phyloP scores from a whole-genome alignment of 2,113 vertebrate genomes.

The Spilogale gracilis region DNA sequence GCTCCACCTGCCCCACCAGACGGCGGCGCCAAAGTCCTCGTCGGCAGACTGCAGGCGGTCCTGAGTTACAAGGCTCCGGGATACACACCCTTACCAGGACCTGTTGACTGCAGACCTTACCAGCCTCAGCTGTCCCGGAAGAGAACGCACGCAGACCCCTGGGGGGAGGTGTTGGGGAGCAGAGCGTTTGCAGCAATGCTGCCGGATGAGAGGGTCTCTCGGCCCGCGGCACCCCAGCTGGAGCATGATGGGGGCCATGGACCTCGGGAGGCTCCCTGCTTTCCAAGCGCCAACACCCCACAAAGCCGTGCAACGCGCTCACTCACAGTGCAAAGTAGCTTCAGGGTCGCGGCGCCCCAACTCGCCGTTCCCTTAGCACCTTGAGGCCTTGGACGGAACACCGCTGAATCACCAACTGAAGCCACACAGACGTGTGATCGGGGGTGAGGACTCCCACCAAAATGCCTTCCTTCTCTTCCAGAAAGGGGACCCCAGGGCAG shows the following conservation, averaged over 20 bases:
- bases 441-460: background rate
- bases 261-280: background rate
- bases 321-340: background rate
- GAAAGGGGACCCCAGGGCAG: background rate
- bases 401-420: background rate
- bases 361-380: background rate
- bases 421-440: background rate
- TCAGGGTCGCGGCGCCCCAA: background rate
- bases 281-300: background rate
- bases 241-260: background rate
- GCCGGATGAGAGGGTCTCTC: background rate
- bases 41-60: background rate
- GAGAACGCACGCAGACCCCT: background rate
- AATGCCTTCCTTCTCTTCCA: background rate
- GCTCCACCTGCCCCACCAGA: background rate
- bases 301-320: background rate
- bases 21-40: too few species aligned
- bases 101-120: background rate
- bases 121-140: background rate
- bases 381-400: background rate
- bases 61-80: background rate
- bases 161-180: background rate
- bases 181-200: background rate
- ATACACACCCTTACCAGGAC: background rate
- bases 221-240: background rate